Percentiles rank a stretch among this genome's conserved stretches.
Conservation (phyloP, 2,797 vertebrate genomes). For the Myotis daubentonii region DNA sequence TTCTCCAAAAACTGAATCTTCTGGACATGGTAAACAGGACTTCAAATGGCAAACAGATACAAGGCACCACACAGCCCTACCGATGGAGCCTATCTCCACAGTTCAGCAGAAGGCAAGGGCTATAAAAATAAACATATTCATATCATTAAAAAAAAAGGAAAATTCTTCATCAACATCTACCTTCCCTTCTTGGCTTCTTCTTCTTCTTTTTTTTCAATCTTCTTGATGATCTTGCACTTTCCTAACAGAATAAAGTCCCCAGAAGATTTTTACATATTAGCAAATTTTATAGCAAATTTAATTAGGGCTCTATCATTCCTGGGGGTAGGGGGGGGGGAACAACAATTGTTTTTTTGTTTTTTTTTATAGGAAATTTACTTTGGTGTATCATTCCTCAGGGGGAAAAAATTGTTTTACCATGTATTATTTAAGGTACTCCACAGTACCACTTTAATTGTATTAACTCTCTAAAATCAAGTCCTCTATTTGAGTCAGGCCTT, state of each 20-base stretch:
- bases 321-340: neutral
- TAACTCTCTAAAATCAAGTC: neutral
- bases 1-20: neutral
- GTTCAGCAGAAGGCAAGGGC: neutral
- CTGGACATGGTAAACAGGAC: neutral
- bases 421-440: neutral
- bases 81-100: neutral
- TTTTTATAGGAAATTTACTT: neutral
- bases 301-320: neutral
- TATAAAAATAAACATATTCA: neutral
- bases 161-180: neutral
- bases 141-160: neutral
- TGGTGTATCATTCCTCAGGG: neutral
- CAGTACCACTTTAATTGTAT: neutral
- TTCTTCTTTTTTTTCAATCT: neutral
- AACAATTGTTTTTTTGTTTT: neutral
- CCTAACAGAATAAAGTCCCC: neutral
- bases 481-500: neutral
- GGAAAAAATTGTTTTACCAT: neutral
- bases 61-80: neutral
- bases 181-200: neutral
- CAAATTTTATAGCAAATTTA: neutral
- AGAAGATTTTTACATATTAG: neutral
- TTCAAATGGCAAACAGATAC: neutral
- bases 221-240: neutral